These are phyloP conservation scores for Palythoa grandis DNA, from an alignment of 92 coral and sea anemone genomes.

Conservation along the genomic window DNA sequence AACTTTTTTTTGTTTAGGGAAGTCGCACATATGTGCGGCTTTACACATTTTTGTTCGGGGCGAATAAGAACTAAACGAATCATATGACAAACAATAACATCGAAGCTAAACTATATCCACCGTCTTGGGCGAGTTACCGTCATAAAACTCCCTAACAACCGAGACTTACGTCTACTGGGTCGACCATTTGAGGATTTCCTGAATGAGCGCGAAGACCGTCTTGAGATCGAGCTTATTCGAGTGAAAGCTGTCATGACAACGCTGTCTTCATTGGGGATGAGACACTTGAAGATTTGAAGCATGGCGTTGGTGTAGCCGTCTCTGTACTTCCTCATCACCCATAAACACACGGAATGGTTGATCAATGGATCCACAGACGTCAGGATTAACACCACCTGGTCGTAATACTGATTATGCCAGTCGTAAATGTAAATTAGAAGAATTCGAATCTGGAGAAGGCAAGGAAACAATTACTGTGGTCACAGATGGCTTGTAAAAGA, in stretches of 20 bases:
- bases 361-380: conserved; percentile 85
- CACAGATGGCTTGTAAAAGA: too few relatives aligned
- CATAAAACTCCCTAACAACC: neutral
- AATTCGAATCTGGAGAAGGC: conserved; percentile 70
- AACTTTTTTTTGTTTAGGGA: too few relatives aligned
- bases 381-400: conserved; percentile 76
- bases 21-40: too few relatives aligned
- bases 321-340: conserved; percentile 88
- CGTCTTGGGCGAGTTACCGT: too few relatives aligned
- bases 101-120: too few relatives aligned
- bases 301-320: conserved; percentile 82
- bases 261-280: conserved; percentile 83
- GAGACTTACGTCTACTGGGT: conserved; percentile 67
- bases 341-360: conserved; percentile 84
- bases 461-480: neutral
- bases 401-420: conserved; percentile 86
- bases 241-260: conserved; percentile 81
- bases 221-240: conserved; percentile 78
- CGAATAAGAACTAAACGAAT: too few relatives aligned
- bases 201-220: conserved; percentile 77
- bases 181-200: conserved; percentile 74
- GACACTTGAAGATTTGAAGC: conserved; percentile 71
- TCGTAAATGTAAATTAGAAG: conserved; percentile 71
- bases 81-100: too few relatives aligned
- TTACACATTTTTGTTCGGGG: too few relatives aligned